A percentile compares a stretch with the other conserved stretches of the same genome.
These are phyloP conservation scores for Microcebus ravelobensis DNA, from an alignment of 2,113 vertebrate species.

Conservation along the genomic window DNA sequence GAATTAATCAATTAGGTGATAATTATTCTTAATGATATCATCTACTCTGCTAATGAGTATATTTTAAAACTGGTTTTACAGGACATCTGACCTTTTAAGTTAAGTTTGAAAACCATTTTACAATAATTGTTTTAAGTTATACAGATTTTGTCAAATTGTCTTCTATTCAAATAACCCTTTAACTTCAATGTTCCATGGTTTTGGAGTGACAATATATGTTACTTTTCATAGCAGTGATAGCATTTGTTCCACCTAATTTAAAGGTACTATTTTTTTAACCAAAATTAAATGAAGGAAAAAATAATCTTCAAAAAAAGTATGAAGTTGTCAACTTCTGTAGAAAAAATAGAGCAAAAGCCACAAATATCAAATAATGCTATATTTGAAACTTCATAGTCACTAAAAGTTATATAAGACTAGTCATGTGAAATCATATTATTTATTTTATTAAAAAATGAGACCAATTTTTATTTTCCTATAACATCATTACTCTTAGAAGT, in stretches of 20 bases:
- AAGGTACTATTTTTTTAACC: background rate
- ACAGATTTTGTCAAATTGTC: background rate
- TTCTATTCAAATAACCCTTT: background rate
- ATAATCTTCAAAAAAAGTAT: background rate
- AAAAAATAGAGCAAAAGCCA: background rate
- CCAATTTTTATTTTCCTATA: background rate
- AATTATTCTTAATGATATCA: background rate
- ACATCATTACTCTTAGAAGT: background rate
- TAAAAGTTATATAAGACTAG: background rate
- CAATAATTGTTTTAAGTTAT: background rate
- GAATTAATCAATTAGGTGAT: background rate
- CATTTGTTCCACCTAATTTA: background rate
- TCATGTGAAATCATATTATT: background rate
- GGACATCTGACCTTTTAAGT: background rate
- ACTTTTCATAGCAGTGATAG: background rate
- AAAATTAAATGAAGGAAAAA: conserved; percentile 2
- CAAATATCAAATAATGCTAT: conserved; percentile 2
- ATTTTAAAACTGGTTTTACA: background rate
- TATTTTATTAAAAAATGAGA: conserved; percentile 6
- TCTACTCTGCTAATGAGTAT: background rate
- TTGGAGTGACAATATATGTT: background rate
- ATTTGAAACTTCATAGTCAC: background rate
- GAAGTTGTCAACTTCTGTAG: background rate
- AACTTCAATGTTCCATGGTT: background rate
- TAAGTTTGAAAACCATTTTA: background rate